Evolutionary conservation across 2,113 vertebrate genomes (phyloP), one percentile per base, ranked within the genome.

Genomic region (Seriola dumerili): DNA sequence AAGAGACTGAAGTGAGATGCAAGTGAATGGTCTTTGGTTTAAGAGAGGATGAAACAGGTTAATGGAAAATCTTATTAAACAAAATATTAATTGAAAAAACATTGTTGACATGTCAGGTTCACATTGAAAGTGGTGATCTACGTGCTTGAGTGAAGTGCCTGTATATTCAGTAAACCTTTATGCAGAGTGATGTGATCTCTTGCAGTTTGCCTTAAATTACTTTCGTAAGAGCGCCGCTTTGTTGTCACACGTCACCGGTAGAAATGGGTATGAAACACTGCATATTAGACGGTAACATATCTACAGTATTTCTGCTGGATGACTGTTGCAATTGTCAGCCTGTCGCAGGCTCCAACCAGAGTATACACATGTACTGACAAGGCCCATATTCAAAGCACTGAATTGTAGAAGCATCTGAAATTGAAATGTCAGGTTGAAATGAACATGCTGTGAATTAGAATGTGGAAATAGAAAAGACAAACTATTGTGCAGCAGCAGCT

Each of bases 401-500:
- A 85, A 85, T 85, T 78, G 90, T 72, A 82, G 81, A 85, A 87
- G 78, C 76, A 65, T 83, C 85, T 70, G 74, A 90, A 93, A 94
- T 93, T 92, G 92, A 92, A 92, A 92, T 93, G 93, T 91, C 93
- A 91, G 79, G 64, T 85, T 88, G 89, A 92, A 92, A 90, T 63
- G 71, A 88, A 72, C 81, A 73, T 32, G 81, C 80, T 21, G 64
- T 61, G 86, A 89, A 91, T 93, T 91, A 86, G 76, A 92, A 93
- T 86, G 84, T 8, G 52, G 42, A 88, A 88, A 85, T 25, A 17
- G 68, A 72, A 80, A 78, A 85, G 57, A 58, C 69, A 23, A 62
- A 80, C 78, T 70, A n/a, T 84, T 85, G 87, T 83, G 75, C 85
- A 14, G 81, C 46, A 54, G 64, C 67, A 19, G 78, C 73, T 73